Evolutionary conservation across 2,113 vertebrate species (phyloP), one percentile per base, ranked within the genome.

Genomic region (Gasterosteus nipponicus): DNA sequence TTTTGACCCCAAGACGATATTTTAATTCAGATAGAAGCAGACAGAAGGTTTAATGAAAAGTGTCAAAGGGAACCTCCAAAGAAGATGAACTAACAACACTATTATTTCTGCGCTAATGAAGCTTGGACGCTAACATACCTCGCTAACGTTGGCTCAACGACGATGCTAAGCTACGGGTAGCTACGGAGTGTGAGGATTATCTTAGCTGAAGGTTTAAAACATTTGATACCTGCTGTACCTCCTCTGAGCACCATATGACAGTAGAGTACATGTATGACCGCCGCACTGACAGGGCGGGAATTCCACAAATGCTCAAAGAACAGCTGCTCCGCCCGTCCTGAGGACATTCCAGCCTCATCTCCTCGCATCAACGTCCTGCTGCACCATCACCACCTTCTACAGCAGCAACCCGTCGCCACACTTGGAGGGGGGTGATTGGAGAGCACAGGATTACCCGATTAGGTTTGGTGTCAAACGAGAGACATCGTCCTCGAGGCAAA

Each of bases 251-350:
- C 46, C 22, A 22, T 54, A 38, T 38, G 62, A 51, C 66, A 73
- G 68, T 19, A 62, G 18, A 74, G n/a, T 29, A 15, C 22, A 26
- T 60, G 1, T 14, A 16, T 47, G 47, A 77, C 79, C 69, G 67
- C 60, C 53, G 3, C 72, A 49, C 8, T 75, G 73, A 73, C 76
- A 84, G 10, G 31, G 42, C 31, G 58, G 73, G 69, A 83, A 89
- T 92, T 89, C 69, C 65, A 78, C 73, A 86, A 78, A 83, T 35
- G 54, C 82, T 18, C 19, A 75, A 81, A 67, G 72, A 88, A 86
- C 92, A 93, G 91, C 89, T 93, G 93, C 87, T 90, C 42, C 54
- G 22, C 75, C 70, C 16, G 66, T 88, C 85, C 83, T 75, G 59
- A 60, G 85, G 67, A 81, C 77, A 82, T 79, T 81, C 61, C 74